Base-by-base conservation (phyloP, 2,113 vertebrate species). In the Chionodraco myersi region DNA sequence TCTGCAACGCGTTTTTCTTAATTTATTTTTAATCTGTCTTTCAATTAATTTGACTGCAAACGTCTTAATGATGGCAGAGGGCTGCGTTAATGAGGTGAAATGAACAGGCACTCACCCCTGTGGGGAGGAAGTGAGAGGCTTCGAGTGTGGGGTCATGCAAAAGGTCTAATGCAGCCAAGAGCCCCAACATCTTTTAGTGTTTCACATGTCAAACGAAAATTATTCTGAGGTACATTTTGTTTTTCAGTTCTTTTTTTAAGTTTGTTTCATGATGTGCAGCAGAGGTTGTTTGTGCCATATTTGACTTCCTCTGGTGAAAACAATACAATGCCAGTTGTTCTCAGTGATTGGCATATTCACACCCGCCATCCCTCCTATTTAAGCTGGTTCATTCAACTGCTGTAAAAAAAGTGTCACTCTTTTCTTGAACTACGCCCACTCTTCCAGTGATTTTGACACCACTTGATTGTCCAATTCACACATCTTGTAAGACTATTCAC, bases 21-120 rank as follows among this genome's bases (percentile, higher is more conserved):
- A 98, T 99, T 97, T 97, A 96, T 98, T 98, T 98, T 97, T 97
- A 98, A 98, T 98, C 96, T 96, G 97, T 96, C 96, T 97, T 97
- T 98, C 96, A 98, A 98, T 99, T 98, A 97, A 97, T 98, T 97
- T 97, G 94, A 94, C 95, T 94, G 95, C 95, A 96, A 97, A 98
- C 91, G 95, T 98, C 97, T 98, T 97, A 98, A 98, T 98, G 96
- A 96, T 95, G 95, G 96, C 95, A 95, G 95, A 95, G 96, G 91
- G 94, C 44, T 94, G 92, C 91, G 93, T 95, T 97, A 97, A 97
- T 97, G 96, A 96, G 94, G 94, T 93, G 92, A 85, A 87, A 83
- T 82, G 83, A 92, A 83, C 75, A 90, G 75, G 75, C 75, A 75
- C 67, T 70, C 44, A n/a, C 58, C 80, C 72, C 72, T 63, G 73